Evolutionary conservation across 2,888 invertebrate species (phyloP).

Genomic region (Tholera decimalis): DNA sequence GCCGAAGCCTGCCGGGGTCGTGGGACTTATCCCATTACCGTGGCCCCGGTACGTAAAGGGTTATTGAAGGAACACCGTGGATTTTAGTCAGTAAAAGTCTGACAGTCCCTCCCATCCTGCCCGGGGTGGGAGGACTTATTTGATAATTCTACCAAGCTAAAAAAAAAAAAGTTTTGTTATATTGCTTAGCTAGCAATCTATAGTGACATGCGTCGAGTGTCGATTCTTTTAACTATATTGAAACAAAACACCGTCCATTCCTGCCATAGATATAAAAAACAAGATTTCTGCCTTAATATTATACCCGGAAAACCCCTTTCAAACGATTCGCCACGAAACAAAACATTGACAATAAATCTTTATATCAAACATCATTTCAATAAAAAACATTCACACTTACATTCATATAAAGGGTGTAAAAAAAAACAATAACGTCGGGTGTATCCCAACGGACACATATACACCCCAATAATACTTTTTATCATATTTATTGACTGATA

Average conservation of each 20-base stretch:
- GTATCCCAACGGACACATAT: slow-evolving; percentile 85
- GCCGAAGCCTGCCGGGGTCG: too few species aligned
- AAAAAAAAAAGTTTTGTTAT: too few species aligned
- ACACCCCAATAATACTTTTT: slow-evolving; percentile 90
- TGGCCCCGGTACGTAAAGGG: too few species aligned
- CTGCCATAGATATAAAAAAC: too few species aligned
- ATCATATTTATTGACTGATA: slow-evolving; percentile 91
- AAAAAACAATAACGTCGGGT: slow-evolving; percentile 87
- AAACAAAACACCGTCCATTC: neutral
- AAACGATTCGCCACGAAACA: slow-evolving; percentile 46
- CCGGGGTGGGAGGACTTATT: too few species aligned
- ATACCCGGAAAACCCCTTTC: slow-evolving; percentile 13
- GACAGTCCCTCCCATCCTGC: too few species aligned
- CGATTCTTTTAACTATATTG: neutral
- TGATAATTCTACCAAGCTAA: too few species aligned
- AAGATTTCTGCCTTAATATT: neutral
- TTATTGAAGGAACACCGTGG: too few species aligned
- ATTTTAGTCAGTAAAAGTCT: too few species aligned
- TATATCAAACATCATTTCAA: slow-evolving; percentile 85
- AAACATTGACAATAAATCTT: slow-evolving; percentile 81
- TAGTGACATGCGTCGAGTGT: neutral
- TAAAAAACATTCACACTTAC: slow-evolving; percentile 83
- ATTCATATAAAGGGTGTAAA: slow-evolving; percentile 84
- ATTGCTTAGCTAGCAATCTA: neutral
- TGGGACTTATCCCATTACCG: too few species aligned